Conservation (phyloP, 2,888 invertebrate genomes). For the Reticulitermes lucifugus region DNA sequence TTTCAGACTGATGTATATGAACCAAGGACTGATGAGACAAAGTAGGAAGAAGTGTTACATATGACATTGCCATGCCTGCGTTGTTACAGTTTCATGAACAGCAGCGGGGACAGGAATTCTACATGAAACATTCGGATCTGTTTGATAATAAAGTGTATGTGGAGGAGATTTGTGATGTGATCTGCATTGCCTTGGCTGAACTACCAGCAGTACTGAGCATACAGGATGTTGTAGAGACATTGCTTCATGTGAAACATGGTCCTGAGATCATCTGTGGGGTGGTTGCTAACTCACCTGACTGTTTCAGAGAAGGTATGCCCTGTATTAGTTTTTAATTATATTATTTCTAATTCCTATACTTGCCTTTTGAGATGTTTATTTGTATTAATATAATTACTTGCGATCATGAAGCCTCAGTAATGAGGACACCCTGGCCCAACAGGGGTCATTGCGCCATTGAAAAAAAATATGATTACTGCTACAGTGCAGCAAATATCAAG, state of each 20-base stretch:
- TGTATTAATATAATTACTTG: too few relatives aligned
- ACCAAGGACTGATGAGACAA: too few relatives aligned
- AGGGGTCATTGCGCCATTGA: too few relatives aligned
- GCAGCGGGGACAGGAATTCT: slow-evolving; percentile 59
- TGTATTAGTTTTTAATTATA: not conserved
- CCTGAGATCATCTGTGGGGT: slow-evolving; percentile 90
- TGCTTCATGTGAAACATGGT: slow-evolving; percentile 91
- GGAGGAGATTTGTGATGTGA: slow-evolving; percentile 94
- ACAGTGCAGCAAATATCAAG: too few relatives aligned
- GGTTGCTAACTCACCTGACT: slow-evolving; percentile 94
- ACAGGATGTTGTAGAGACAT: slow-evolving; percentile 82
- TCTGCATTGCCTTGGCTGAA: slow-evolving; percentile 94
- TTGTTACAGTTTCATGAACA: slow-evolving; percentile 62
- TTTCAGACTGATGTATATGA: too few relatives aligned
- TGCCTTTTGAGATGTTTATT: too few relatives aligned
- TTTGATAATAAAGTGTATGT: slow-evolving; percentile 96
- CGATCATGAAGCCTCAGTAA: too few relatives aligned
- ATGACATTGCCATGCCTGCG: too few relatives aligned
- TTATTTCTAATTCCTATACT: not conserved
- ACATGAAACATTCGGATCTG: slow-evolving; percentile 86
- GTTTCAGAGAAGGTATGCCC: slow-evolving; percentile 83
- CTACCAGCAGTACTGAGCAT: slow-evolving; percentile 88
- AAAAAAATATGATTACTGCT: too few relatives aligned
- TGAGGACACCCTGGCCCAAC: too few relatives aligned
- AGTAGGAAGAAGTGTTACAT: too few relatives aligned